Conservation (phyloP, 2,797 vertebrate genomes). For the Lepus oiostolus region DNA sequence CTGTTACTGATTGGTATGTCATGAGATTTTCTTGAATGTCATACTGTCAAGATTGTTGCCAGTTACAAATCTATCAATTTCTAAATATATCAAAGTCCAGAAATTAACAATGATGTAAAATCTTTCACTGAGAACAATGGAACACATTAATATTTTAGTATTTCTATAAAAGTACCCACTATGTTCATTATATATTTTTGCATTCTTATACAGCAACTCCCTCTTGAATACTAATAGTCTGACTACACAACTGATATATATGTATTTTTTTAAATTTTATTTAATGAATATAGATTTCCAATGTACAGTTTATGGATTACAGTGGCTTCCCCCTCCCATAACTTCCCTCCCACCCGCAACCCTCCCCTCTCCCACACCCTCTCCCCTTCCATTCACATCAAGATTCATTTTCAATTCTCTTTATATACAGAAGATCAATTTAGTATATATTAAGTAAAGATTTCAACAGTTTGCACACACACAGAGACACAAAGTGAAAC, state of each 20-base stretch:
- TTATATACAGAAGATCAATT: no score
- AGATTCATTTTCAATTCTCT: no score
- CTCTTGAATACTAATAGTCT: slow-evolving; percentile 35
- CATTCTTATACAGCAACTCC: slow-evolving; percentile 17
- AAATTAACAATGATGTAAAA: slow-evolving; percentile 30
- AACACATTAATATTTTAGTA: slow-evolving; percentile 1
- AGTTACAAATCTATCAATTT: slow-evolving; percentile 22
- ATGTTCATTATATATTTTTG: slow-evolving; percentile 22
- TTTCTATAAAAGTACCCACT: slow-evolving; percentile 11
- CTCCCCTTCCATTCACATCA: no score
- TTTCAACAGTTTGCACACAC: no score
- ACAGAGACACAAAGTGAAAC: no score
- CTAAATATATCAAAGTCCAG: slow-evolving; percentile 27
- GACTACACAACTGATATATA: background rate
- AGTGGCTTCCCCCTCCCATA: no score
- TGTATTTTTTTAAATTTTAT: background rate
- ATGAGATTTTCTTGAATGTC: slow-evolving; percentile 41
- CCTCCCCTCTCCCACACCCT: no score
- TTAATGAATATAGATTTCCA: no score
- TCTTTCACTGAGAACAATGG: background rate
- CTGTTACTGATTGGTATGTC: background rate
- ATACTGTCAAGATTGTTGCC: slow-evolving; percentile 34
- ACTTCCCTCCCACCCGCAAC: no score
- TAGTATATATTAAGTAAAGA: no score
- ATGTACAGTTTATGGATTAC: no score